These are phyloP conservation scores for Buteo buteo DNA, from an alignment of 2,113 vertebrate species.

Conservation along the genomic window DNA sequence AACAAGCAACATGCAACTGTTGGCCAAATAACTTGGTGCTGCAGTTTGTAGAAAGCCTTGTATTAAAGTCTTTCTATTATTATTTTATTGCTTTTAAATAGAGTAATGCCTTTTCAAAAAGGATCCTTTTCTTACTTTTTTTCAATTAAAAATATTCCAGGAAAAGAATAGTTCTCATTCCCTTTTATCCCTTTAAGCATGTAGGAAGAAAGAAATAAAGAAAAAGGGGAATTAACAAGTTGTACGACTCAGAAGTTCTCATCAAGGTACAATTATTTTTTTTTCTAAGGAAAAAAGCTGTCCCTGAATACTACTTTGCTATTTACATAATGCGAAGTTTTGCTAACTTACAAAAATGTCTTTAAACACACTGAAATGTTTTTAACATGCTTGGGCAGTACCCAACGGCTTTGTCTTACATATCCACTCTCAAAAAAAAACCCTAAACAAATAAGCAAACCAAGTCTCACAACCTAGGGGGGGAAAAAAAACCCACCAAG, in stretches of 20 bases:
- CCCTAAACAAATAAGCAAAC: not conserved
- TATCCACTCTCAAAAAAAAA: not conserved
- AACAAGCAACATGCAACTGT: not conserved
- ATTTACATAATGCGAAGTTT: not conserved
- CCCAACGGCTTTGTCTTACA: not conserved
- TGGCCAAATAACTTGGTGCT: not conserved
- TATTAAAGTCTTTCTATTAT: not conserved
- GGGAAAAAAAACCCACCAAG: too few species aligned
- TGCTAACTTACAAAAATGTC: not conserved
- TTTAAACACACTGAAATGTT: not conserved
- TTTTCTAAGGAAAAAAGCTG: not conserved
- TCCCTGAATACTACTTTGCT: not conserved
- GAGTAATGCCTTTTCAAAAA: not conserved
- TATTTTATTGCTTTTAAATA: not conserved
- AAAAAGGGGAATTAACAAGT: not conserved
- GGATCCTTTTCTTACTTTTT: not conserved
- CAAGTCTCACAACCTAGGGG: not conserved
- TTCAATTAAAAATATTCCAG: not conserved
- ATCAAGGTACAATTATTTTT: not conserved
- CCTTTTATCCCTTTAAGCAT: not conserved
- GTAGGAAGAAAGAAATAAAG: not conserved
- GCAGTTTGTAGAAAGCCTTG: not conserved
- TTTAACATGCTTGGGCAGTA: not conserved
- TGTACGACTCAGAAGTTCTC: not conserved
- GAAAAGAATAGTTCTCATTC: not conserved